Evolutionary conservation across 92 coral and sea anemone genomes (phyloP).

Genomic region (Zoanthus solanderi): DNA sequence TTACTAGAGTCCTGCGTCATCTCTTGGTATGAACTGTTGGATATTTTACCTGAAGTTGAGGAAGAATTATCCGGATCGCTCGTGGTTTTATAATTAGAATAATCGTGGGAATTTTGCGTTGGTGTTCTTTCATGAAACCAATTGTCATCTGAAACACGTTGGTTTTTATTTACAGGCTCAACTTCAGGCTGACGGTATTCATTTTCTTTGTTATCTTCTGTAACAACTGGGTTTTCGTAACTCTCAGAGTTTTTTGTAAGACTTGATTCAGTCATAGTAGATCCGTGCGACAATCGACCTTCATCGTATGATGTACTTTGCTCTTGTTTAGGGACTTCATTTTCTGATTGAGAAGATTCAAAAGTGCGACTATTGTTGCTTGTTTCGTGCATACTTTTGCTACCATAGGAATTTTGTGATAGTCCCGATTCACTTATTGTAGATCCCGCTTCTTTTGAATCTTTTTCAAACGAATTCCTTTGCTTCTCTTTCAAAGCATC

Average conservation of each 20-base stretch:
- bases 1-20: background rate
- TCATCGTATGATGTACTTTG: background rate
- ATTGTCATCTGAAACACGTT: background rate
- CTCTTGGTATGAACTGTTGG: background rate
- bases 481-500: too few species aligned
- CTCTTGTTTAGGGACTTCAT: background rate
- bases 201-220: background rate
- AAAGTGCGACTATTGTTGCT: too few species aligned
- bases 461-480: too few species aligned
- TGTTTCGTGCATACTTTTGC: too few species aligned
- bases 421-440: too few species aligned
- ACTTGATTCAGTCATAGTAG: background rate
- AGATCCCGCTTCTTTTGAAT: too few species aligned
- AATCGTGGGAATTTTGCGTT: background rate
- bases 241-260: background rate
- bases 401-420: too few species aligned
- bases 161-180: background rate
- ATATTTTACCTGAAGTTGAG: constrained; percentile 1
- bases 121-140: background rate
- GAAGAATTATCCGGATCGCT: background rate
- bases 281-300: background rate
- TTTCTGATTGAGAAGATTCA: too few species aligned
- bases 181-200: constrained; percentile 16
- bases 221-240: background rate
- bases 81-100: background rate